Evolutionary conservation across 2,113 vertebrate species (phyloP).

Genomic region (Periophthalmus modestus): DNA sequence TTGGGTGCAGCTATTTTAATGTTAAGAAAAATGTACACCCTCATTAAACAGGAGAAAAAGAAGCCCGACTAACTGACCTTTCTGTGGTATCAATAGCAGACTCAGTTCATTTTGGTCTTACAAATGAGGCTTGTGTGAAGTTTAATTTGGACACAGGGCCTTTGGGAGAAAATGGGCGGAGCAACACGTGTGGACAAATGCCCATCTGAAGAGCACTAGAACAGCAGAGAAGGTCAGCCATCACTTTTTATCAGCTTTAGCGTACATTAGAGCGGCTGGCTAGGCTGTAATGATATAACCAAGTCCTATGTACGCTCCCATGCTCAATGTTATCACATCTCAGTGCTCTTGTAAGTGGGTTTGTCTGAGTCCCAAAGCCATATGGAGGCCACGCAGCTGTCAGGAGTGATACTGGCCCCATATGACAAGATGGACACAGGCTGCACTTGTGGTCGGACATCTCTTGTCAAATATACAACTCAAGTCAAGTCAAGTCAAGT

Average conservation of each 20-base stretch:
- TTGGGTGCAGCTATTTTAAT: too few relatives aligned
- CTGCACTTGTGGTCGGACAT: neutral
- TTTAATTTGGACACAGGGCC: conserved; percentile 40
- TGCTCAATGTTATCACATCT: conserved; percentile 20
- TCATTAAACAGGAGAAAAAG: neutral
- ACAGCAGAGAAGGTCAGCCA: conserved; percentile 64
- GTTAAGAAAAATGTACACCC: too few relatives aligned
- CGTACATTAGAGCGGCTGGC: conserved; percentile 26
- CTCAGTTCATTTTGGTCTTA: conserved; percentile 31
- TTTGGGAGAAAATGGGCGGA: conserved; percentile 42
- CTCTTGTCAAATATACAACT: neutral
- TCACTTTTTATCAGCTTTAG: conserved; percentile 57
- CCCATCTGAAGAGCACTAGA: conserved; percentile 35
- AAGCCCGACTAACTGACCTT: conserved; percentile 44
- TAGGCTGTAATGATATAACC: conserved; percentile 26
- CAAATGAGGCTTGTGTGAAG: conserved; percentile 39
- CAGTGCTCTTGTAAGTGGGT: conserved; percentile 11
- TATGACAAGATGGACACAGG: conserved; percentile 6
- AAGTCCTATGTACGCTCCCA: conserved; percentile 11
- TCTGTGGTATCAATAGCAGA: conserved; percentile 39
- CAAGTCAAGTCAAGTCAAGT: too few relatives aligned
- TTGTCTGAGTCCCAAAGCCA: conserved; percentile 37
- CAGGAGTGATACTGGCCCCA: conserved; percentile 31
- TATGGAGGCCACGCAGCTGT: conserved; percentile 33
- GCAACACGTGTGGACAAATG: conserved; percentile 44